These are phyloP conservation scores for Sisyra nigra DNA, from an alignment of 2,888 invertebrate genomes.

Conservation along the genomic window DNA sequence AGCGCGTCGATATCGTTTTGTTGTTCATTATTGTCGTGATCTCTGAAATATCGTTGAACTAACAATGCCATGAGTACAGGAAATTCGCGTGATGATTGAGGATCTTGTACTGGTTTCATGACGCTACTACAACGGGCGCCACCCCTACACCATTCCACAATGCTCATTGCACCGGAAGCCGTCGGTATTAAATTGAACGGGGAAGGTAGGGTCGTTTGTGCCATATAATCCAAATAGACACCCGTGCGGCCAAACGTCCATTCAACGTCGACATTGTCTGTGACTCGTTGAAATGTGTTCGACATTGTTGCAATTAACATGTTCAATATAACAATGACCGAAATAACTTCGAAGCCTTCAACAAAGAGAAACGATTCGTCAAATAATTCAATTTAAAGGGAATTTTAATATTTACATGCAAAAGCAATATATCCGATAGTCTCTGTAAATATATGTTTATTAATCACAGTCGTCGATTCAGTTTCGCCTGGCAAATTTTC, in stretches of 20 bases:
- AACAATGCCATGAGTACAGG: slow-evolving; percentile 39
- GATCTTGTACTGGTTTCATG: slow-evolving; percentile 28
- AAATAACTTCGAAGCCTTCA: slow-evolving; percentile 45
- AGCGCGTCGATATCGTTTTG: slow-evolving; percentile 27
- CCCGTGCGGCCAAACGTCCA: slow-evolving; percentile 64
- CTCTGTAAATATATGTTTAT: slow-evolving; percentile 43
- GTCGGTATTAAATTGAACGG: slow-evolving; percentile 57
- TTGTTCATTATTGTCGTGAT: slow-evolving; percentile 24
- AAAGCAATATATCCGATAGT: slow-evolving; percentile 50
- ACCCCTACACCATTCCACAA: slow-evolving; percentile 2
- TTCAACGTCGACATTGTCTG: slow-evolving; percentile 50
- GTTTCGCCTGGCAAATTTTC: slow-evolving; percentile 36
- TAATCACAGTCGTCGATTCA: slow-evolving; percentile 30
- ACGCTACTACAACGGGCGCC: slow-evolving; percentile 17
- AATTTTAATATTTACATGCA: slow-evolving; percentile 26
- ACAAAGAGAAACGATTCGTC: slow-evolving; percentile 11
- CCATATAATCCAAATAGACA: slow-evolving; percentile 56
- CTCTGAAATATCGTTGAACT: slow-evolving; percentile 42
- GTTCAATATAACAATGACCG: slow-evolving; percentile 55
- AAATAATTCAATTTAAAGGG: neutral
- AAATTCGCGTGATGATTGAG: slow-evolving; percentile 27
- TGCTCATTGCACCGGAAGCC: slow-evolving; percentile 28
- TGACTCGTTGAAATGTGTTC: slow-evolving; percentile 54
- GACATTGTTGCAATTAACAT: slow-evolving; percentile 72
- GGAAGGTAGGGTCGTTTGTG: slow-evolving; percentile 49